A percentile compares a stretch with the other conserved stretches of the same genome.
Evolutionary conservation across 2,113 vertebrate genomes (phyloP).

Genomic region (Strigops habroptila): DNA sequence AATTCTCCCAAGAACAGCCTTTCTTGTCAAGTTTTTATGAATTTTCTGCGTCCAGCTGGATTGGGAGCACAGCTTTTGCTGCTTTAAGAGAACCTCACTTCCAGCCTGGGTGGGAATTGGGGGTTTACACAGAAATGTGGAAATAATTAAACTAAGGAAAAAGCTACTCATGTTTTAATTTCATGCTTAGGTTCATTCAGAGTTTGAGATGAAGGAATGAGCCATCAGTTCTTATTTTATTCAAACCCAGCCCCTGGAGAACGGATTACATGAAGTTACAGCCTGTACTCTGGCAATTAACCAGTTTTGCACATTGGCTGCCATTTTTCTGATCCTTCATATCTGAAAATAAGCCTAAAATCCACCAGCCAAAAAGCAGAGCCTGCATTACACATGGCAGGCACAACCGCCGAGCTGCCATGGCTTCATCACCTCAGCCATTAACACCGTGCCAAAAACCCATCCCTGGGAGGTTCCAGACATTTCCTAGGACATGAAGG

Average conservation of each 20-base stretch:
- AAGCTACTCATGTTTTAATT: conserved; percentile 46
- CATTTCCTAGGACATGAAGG: neutral
- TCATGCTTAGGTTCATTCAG: conserved; percentile 30
- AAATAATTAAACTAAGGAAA: conserved; percentile 19
- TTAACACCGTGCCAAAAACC: rapidly evolving
- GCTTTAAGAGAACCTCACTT: neutral
- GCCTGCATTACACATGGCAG: rapidly evolving
- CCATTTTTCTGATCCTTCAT: neutral
- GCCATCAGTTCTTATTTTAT: conserved; percentile 13
- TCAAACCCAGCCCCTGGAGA: neutral
- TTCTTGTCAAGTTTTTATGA: neutral
- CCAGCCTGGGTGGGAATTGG: neutral
- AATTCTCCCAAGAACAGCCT: neutral
- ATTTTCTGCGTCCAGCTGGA: neutral
- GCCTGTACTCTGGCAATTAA: neutral
- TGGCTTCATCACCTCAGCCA: neutral
- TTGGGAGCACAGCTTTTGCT: neutral
- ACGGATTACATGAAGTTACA: neutral
- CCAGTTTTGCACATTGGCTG: neutral
- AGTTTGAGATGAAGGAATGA: conserved; percentile 31
- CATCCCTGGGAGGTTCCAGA: neutral
- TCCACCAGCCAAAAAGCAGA: neutral
- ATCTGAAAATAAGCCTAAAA: neutral
- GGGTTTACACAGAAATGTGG: neutral
- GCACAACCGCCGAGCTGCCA: rapidly evolving